Evolutionary conservation across 2,113 vertebrate species (phyloP), one percentile per base, ranked within the genome.

Genomic region (Daphoenositta chrysoptera): DNA sequence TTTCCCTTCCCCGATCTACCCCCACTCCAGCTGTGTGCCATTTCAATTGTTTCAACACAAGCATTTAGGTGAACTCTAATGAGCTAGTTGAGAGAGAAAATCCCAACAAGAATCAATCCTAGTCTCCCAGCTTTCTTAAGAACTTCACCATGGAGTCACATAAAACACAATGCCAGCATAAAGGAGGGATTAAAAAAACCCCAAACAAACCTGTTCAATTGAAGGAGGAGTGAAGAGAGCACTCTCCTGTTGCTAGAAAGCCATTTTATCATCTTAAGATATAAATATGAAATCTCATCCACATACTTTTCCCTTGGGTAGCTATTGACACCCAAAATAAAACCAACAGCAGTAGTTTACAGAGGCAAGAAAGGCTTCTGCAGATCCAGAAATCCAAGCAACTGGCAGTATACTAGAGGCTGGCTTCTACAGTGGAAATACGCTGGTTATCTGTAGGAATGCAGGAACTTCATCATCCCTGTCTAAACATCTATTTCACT

Each of bases 21-120:
- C 33, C 28, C 3, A 18, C 44, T 26, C 65, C 57, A 81, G 39
- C 30, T 75, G 31, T 2, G 0, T 23, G 24, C 27, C 54, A 88
- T 47, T 80, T 68, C 35, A 68, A 73, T 17, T 68, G 69, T 65
- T 88, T 75, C 75, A 90, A 56, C 13, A 21, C 42, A 65, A 50
- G 37, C 27, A 44, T 78, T 85, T 58, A 54, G 22, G 18, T 37
- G 28, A 93, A 85, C 37, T 72, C 58, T 65, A 85, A 83, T 35
- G 26, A 92, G 61, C 47, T 39, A 39, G 39, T 64, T 88, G 47
- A 63, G 93, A 76, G 27, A 90, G 30, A 80, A 90, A 94, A 92
- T 2, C 27, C 39, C 58, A 76, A 39, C 7, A 40, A 83, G 35
- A 93, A 70, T 31, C 76, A 90, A 83, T 51, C 54, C 26, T 30